These are phyloP conservation scores for Passer domesticus DNA, from an alignment of 2,113 vertebrate species.

Conservation along the genomic window DNA sequence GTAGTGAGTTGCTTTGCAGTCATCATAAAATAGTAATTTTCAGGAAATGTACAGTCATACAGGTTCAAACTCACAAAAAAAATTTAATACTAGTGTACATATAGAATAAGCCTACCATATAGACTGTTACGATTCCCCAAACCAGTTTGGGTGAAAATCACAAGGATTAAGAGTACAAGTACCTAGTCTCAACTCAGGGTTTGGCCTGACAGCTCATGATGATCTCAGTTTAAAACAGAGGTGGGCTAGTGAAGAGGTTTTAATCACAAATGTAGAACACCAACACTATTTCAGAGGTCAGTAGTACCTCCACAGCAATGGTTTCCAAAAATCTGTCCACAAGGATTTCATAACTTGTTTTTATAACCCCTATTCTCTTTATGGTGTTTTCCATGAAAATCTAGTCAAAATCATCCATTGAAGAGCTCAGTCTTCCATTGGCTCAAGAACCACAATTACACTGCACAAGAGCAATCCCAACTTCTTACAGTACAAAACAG, in stretches of 20 bases:
- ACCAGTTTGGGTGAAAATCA: not conserved
- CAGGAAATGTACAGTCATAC: not conserved
- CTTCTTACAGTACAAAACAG: not conserved
- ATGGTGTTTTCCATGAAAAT: not conserved
- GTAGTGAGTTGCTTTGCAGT: not conserved
- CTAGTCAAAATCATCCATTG: not conserved
- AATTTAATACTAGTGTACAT: not conserved
- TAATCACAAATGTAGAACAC: not conserved
- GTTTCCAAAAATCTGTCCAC: not conserved
- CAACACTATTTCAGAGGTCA: not conserved
- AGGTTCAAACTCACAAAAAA: not conserved
- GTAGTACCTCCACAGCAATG: not conserved
- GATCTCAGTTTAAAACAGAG: not conserved
- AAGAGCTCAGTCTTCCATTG: not conserved
- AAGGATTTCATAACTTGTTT: not conserved
- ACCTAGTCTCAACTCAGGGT: not conserved
- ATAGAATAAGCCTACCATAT: not conserved
- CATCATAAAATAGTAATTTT: not conserved
- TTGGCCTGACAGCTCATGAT: not conserved
- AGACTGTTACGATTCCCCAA: not conserved
- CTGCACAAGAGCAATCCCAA: not conserved
- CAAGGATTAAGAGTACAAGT: not conserved
- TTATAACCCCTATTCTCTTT: not conserved
- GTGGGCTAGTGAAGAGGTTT: not conserved
- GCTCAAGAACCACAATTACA: conserved; percentile 4